These are phyloP conservation scores for Betta splendens DNA, from an alignment of 2,797 vertebrate genomes.

Conservation along the genomic window DNA sequence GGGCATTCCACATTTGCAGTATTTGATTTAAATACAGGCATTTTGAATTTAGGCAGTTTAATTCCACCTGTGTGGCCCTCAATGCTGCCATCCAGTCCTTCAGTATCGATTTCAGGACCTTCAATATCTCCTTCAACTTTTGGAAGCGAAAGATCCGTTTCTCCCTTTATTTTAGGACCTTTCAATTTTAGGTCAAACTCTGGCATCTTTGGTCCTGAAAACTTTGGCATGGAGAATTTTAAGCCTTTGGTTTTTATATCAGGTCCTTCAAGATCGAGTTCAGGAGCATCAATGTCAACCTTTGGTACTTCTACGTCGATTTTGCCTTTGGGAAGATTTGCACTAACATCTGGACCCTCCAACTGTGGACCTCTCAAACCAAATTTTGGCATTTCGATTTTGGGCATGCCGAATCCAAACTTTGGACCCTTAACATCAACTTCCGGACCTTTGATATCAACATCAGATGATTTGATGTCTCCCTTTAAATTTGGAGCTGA, in stretches of 20 bases:
- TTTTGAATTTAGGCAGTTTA: constrained; percentile 36
- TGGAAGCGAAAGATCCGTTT: constrained; percentile 24
- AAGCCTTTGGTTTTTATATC: constrained; percentile 6
- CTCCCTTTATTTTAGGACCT: constrained; percentile 13
- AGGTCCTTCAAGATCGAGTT: background rate
- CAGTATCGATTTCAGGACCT: constrained; percentile 27
- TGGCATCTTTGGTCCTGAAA: constrained; percentile 34
- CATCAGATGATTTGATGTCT: background rate
- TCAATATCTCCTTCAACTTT: constrained; percentile 31
- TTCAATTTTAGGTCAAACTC: constrained; percentile 27
- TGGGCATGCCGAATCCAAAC: constrained; percentile 74
- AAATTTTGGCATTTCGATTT: constrained; percentile 74
- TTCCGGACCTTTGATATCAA: constrained; percentile 31
- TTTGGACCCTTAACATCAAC: constrained; percentile 12
- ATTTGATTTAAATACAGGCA: constrained; percentile 35
- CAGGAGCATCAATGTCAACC: background rate
- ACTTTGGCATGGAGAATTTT: constrained; percentile 16
- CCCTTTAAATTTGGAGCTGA: constrained; percentile 20
- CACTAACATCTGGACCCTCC: constrained; percentile 7
- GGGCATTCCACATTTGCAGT: constrained; percentile 11
- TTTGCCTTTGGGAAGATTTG: constrained; percentile 20
- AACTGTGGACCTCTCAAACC: background rate
- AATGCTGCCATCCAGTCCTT: too few species aligned
- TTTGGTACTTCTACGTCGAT: constrained; percentile 18
- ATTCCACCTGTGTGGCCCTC: constrained; percentile 30